These are phyloP conservation scores for Noctua comes DNA, from an alignment of 2,888 invertebrate species.

Conservation along the genomic window DNA sequence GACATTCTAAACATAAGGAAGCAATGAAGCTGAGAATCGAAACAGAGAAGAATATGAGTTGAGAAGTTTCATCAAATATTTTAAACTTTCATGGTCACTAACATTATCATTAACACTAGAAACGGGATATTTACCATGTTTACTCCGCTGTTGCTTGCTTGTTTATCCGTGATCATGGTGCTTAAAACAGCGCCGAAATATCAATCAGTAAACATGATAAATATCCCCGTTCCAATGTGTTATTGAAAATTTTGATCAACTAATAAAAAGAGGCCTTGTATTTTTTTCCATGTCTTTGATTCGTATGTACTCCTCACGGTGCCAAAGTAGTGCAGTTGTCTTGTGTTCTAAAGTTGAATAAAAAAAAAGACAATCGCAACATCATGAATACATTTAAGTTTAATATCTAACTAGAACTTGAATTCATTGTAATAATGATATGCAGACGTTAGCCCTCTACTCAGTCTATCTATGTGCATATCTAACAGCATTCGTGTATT, in stretches of 20 bases:
- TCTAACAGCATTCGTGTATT: slow-evolving; percentile 45
- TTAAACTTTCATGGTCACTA: too few relatives aligned
- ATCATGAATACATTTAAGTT: neutral
- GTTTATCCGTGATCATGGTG: too few relatives aligned
- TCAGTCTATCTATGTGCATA: slow-evolving; percentile 50
- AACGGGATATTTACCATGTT: too few relatives aligned
- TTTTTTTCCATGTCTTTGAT: neutral
- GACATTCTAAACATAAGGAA: too few relatives aligned
- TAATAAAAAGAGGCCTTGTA: neutral
- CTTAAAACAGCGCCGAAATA: too few relatives aligned
- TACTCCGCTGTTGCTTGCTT: too few relatives aligned
- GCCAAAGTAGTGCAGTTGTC: neutral
- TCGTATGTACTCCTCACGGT: neutral
- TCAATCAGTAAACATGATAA: too few relatives aligned
- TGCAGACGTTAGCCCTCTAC: slow-evolving; percentile 21
- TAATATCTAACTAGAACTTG: slow-evolving; percentile 16
- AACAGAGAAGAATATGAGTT: neutral
- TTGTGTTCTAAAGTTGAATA: neutral
- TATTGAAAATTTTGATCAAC: too few relatives aligned
- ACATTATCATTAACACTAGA: too few relatives aligned
- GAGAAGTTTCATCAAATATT: too few relatives aligned
- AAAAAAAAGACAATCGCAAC: neutral
- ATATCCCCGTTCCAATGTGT: too few relatives aligned
- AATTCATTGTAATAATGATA: slow-evolving; percentile 25
- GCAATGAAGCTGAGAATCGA: neutral